Evolutionary conservation across 2,888 invertebrate genomes (phyloP).

Genomic region (Callyntrura guangdongensis): DNA sequence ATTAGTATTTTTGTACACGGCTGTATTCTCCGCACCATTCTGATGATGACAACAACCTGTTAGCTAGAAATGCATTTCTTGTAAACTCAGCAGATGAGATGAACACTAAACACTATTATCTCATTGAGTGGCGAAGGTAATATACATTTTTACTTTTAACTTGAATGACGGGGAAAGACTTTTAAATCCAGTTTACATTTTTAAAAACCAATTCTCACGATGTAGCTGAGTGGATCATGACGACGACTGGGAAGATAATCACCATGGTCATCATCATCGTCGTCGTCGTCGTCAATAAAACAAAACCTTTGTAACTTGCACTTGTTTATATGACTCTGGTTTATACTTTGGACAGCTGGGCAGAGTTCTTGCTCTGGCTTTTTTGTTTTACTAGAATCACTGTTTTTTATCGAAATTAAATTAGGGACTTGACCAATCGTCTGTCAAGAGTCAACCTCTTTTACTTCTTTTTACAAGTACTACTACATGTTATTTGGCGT

Average conservation of each 20-base stretch:
- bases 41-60: constrained; percentile 16
- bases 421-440: too few relatives aligned
- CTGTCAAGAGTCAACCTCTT: too few relatives aligned
- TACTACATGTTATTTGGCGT: neutral
- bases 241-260: neutral
- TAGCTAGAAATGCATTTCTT: constrained; percentile 26
- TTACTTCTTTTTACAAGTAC: neutral
- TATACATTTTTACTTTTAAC: constrained; percentile 18
- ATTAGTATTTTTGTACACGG: neutral
- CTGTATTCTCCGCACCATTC: neutral
- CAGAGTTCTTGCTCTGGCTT: neutral
- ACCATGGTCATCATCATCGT: neutral
- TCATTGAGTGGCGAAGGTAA: neutral
- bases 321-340: neutral
- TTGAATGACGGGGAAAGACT: constrained; percentile 9
- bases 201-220: constrained; percentile 70
- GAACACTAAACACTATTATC: constrained; percentile 4
- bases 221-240: constrained; percentile 34
- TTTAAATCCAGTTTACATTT: constrained; percentile 71
- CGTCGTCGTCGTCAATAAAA: neutral
- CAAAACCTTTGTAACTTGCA: constrained; percentile 11
- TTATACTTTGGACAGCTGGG: neutral
- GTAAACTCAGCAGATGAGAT: neutral
- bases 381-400: neutral
- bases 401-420: neutral